Conservation (phyloP, 2,113 vertebrate species). For the Eidolon helvum region DNA sequence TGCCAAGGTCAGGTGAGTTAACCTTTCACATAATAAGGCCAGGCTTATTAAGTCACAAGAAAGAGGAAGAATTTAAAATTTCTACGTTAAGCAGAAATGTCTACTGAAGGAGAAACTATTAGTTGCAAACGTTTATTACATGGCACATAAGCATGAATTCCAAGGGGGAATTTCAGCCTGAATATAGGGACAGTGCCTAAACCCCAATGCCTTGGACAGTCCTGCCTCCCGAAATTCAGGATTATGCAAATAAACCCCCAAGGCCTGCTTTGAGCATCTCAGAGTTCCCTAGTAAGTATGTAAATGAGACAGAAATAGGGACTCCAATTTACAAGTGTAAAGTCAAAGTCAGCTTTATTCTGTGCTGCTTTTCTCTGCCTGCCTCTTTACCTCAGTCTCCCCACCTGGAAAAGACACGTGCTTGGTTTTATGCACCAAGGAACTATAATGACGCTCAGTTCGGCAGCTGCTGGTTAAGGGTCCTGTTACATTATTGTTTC, state of each 20-base stretch:
- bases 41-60: neutral
- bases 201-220: neutral
- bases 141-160: neutral
- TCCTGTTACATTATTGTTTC: constrained; percentile 33
- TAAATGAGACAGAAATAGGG: neutral
- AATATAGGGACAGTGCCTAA: neutral
- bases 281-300: neutral
- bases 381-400: neutral
- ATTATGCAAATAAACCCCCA: neutral
- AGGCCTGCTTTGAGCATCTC: neutral
- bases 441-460: neutral
- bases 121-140: neutral
- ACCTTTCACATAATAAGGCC: neutral
- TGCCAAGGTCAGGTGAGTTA: neutral
- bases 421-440: neutral
- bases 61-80: neutral
- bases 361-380: neutral
- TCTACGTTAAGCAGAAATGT: neutral
- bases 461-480: constrained; percentile 48
- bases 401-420: neutral
- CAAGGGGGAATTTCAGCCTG: neutral
- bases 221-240: neutral
- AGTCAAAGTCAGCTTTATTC: neutral
- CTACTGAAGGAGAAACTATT: neutral
- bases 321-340: neutral